phyloP scores from a whole-genome alignment of 2,888 invertebrate species.

The Hirtodrosophila alboralis region DNA sequence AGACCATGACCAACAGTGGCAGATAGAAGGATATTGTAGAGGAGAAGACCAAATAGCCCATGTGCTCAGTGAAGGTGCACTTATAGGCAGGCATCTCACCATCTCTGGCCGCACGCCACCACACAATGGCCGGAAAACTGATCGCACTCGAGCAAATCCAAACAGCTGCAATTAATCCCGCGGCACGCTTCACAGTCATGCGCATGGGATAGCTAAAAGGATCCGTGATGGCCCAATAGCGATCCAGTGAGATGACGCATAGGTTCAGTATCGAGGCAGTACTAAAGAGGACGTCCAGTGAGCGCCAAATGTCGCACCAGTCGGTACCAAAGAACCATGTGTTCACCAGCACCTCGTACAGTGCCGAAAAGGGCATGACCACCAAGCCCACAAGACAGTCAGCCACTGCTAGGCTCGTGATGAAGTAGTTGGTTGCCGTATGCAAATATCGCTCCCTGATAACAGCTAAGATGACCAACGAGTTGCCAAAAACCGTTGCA shows the following conservation, averaged over 20 bases:
- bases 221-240: slow-evolving; percentile 99
- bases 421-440: slow-evolving; percentile 98
- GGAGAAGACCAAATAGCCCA: slow-evolving; percentile 98
- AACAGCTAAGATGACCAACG: slow-evolving; percentile 96
- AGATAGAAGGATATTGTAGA: slow-evolving; percentile 99
- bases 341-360: slow-evolving; percentile 94
- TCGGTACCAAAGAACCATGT: slow-evolving; percentile 97
- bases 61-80: slow-evolving; percentile 98
- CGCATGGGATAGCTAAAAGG: slow-evolving; percentile 98
- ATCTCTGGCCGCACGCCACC: slow-evolving; percentile 95
- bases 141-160: slow-evolving; percentile 99
- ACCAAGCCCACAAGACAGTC: slow-evolving; percentile 98
- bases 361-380: slow-evolving; percentile 98
- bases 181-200: slow-evolving; percentile 95
- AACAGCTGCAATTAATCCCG: slow-evolving; percentile 94
- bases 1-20: slow-evolving; percentile 98
- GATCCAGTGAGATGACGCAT: slow-evolving; percentile 97
- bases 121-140: slow-evolving; percentile 98
- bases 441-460: slow-evolving; percentile 96
- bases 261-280: slow-evolving; percentile 98
- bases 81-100: slow-evolving; percentile 92
- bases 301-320: slow-evolving; percentile 99
- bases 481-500: slow-evolving; percentile 97
- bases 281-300: slow-evolving; percentile 97
- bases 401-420: slow-evolving; percentile 97